These are phyloP conservation scores for Esox niger DNA, from an alignment of 2,113 vertebrate genomes.

Conservation along the genomic window DNA sequence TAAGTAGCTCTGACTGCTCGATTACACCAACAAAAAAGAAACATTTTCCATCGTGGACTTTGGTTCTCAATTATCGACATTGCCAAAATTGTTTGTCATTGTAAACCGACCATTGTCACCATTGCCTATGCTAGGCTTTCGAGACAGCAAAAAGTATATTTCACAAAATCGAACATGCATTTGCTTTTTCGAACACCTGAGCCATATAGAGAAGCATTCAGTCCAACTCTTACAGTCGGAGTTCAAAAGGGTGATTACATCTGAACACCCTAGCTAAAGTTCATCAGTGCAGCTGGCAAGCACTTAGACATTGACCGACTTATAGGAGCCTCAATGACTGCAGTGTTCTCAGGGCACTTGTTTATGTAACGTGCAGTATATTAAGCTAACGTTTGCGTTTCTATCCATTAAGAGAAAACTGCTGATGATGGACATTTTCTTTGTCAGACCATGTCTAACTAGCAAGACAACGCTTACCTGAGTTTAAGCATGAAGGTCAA, in stretches of 20 bases:
- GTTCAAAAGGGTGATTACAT: background rate
- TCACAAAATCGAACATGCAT: background rate
- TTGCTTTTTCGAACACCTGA: background rate
- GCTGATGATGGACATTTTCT: background rate
- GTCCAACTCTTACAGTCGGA: background rate
- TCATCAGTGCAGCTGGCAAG: background rate
- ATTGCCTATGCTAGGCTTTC: no score
- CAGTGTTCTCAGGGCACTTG: background rate
- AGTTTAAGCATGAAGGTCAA: no score
- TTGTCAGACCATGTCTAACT: no score
- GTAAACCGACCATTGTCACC: no score
- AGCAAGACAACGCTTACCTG: no score
- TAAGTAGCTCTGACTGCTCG: no score
- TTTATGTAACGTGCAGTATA: background rate
- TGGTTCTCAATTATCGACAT: no score
- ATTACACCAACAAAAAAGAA: no score
- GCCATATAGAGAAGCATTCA: background rate
- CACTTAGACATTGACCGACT: background rate
- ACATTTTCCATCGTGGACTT: no score
- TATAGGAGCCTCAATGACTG: background rate
- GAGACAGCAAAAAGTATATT: background rate
- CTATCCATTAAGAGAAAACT: background rate
- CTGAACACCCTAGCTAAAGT: background rate
- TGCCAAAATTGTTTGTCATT: no score
- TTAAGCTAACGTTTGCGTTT: background rate